These are phyloP conservation scores for Sorex fumeus DNA, from an alignment of 2,113 vertebrate species.

Conservation along the genomic window DNA sequence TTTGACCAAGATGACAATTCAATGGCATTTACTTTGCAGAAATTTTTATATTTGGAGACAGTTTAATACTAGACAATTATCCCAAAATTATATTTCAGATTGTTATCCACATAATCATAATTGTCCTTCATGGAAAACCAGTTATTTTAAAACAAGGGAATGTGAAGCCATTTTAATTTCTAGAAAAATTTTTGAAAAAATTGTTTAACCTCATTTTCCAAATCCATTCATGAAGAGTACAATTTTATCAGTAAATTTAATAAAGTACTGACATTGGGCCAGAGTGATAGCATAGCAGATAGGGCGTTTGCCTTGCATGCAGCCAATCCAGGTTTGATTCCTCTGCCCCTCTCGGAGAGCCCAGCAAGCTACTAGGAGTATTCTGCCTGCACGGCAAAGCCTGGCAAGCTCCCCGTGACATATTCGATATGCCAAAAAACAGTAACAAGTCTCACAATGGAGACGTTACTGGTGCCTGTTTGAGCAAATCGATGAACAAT, in stretches of 20 bases:
- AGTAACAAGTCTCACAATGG: no score
- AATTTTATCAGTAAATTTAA: slow-evolving; percentile 1
- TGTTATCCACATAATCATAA: background rate
- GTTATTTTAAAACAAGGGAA: background rate
- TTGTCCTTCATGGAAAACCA: background rate
- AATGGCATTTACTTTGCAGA: background rate
- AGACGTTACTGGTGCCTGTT: no score
- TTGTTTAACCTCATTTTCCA: slow-evolving; percentile 11
- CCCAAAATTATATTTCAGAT: slow-evolving; percentile 4
- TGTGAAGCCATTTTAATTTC: slow-evolving; percentile 2
- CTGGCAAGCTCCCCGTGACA: no score
- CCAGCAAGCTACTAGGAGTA: no score
- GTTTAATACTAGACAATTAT: background rate
- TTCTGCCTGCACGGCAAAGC: no score
- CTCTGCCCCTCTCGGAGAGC: no score
- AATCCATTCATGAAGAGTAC: background rate
- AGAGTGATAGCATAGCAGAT: no score
- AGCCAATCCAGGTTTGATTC: no score
- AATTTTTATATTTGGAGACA: background rate
- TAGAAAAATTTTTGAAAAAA: background rate
- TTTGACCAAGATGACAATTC: background rate
- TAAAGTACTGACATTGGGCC: background rate
- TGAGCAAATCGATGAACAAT: no score
- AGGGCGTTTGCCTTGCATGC: no score
- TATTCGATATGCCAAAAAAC: no score